A percentile compares a stretch with the other conserved stretches of the same genome.
Conservation (phyloP, 2,797 vertebrate species). For the Schizothorax lantsangensis region DNA sequence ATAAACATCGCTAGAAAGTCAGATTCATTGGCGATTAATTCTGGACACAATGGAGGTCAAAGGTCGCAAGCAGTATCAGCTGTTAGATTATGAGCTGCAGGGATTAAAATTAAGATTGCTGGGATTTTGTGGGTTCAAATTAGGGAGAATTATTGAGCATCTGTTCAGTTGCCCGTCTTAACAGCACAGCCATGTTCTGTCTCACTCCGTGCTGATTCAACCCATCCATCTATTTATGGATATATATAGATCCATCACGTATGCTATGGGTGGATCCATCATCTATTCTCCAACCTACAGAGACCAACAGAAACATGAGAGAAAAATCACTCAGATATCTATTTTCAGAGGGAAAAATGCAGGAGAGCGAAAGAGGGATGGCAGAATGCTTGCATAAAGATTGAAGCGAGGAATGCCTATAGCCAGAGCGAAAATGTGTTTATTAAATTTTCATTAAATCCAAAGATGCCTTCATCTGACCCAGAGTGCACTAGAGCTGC, state of each 20-base stretch:
- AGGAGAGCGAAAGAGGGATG: neutral
- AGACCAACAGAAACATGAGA: conserved; percentile 28
- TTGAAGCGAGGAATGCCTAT: conserved; percentile 17
- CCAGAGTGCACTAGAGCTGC: conserved; percentile 19
- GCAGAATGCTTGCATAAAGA: conserved; percentile 21
- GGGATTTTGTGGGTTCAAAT: conserved; percentile 23
- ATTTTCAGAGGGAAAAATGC: conserved; percentile 28
- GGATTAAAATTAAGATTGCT: conserved; percentile 10
- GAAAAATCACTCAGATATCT: conserved; percentile 24
- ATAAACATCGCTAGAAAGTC: neutral
- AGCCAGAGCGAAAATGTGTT: conserved; percentile 30
- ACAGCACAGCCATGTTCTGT: neutral
- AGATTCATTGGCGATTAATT: neutral
- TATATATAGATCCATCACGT: conserved; percentile 22
- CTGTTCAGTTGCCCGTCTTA: neutral
- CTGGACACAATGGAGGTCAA: neutral
- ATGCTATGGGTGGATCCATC: conserved; percentile 25
- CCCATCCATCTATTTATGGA: neutral
- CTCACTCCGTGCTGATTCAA: neutral
- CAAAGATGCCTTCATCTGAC: conserved; percentile 40
- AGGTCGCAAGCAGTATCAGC: neutral
- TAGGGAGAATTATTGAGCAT: conserved; percentile 24
- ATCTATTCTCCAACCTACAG: conserved; percentile 13
- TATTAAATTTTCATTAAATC: conserved; percentile 54
- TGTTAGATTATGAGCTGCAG: conserved; percentile 9